Conservation (phyloP, 2,797 vertebrate species). For the Melanotaenia parkinsoni region DNA sequence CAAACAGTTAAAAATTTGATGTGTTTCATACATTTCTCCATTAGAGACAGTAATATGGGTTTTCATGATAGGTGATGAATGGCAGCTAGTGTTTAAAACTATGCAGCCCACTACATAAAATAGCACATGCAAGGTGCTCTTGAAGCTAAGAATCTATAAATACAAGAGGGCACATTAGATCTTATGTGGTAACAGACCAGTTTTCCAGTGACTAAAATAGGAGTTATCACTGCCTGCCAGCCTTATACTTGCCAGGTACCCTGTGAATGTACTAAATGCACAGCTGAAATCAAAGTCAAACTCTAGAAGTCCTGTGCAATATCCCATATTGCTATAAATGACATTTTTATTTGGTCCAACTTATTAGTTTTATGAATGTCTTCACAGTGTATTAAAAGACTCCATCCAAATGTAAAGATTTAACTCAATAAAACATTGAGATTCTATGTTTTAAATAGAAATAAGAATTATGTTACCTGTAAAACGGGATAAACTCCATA, state of each 20-base stretch:
- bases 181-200: slow-evolving; percentile 30
- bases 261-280: slow-evolving; percentile 37
- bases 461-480: not conserved
- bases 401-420: not conserved
- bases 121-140: slow-evolving; percentile 12
- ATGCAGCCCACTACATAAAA: slow-evolving; percentile 14
- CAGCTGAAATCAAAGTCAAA: slow-evolving; percentile 32
- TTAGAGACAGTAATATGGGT: not conserved
- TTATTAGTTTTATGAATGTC: not conserved
- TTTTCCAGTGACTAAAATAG: slow-evolving; percentile 47
- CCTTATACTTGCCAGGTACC: slow-evolving; percentile 45
- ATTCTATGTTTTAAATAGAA: not conserved
- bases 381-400: not conserved
- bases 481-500: not conserved
- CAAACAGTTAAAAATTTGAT: not conserved
- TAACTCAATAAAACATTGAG: not conserved
- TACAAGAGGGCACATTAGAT: slow-evolving; percentile 25
- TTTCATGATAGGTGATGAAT: not conserved
- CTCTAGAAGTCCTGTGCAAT: not conserved
- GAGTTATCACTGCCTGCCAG: slow-evolving; percentile 61
- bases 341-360: not conserved
- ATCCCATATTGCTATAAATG: not conserved
- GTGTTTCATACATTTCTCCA: not conserved
- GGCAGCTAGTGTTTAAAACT: slow-evolving; percentile 2
- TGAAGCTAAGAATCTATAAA: slow-evolving; percentile 42